Percentiles rank a stretch among this genome's conserved stretches.
phyloP scores from a whole-genome alignment of 2,797 vertebrate genomes.

The Micropoecilia bifurca region DNA sequence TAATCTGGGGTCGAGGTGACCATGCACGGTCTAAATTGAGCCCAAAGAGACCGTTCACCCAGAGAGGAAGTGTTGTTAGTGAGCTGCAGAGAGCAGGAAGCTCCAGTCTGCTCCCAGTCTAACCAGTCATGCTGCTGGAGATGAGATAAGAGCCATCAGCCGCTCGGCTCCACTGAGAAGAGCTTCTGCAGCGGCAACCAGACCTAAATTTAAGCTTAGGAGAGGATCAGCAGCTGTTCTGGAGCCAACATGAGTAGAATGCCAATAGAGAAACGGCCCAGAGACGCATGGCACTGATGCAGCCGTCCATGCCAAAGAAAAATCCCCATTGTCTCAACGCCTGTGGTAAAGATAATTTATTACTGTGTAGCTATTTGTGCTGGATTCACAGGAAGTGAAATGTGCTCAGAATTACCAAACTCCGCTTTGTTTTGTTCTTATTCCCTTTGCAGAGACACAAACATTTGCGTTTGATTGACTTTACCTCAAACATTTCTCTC shows the following conservation, averaged over 20 bases:
- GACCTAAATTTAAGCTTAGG: constrained; percentile 57
- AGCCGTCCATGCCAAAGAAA: constrained; percentile 45
- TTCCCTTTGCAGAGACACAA: constrained; percentile 35
- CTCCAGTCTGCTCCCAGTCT: constrained; percentile 59
- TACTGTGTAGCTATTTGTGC: constrained; percentile 46
- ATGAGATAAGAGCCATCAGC: constrained; percentile 81
- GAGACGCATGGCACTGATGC: constrained; percentile 59
- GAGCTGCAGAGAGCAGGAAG: constrained; percentile 65
- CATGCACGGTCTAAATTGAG: constrained; percentile 82
- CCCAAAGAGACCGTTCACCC: constrained; percentile 83
- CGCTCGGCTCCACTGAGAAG: constrained; percentile 70
- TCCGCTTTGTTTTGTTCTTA: constrained; percentile 47
- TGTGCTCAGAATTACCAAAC: constrained; percentile 26
- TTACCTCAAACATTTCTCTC: constrained; percentile 65
- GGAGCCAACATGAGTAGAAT: constrained; percentile 56
- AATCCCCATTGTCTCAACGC: constrained; percentile 46
- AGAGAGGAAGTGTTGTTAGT: constrained; percentile 76
- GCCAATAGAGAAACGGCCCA: constrained; percentile 58
- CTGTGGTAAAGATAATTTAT: constrained; percentile 52
- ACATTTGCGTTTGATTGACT: constrained; percentile 53
- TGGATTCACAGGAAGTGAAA: constrained; percentile 35
- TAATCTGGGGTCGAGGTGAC: constrained; percentile 78
- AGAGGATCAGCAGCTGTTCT: constrained; percentile 55
- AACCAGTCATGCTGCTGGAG: constrained; percentile 67
- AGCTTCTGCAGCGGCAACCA: constrained; percentile 58